These are phyloP conservation scores for Tanypteryx hageni DNA, from an alignment of 2,888 invertebrate genomes.

Conservation along the genomic window DNA sequence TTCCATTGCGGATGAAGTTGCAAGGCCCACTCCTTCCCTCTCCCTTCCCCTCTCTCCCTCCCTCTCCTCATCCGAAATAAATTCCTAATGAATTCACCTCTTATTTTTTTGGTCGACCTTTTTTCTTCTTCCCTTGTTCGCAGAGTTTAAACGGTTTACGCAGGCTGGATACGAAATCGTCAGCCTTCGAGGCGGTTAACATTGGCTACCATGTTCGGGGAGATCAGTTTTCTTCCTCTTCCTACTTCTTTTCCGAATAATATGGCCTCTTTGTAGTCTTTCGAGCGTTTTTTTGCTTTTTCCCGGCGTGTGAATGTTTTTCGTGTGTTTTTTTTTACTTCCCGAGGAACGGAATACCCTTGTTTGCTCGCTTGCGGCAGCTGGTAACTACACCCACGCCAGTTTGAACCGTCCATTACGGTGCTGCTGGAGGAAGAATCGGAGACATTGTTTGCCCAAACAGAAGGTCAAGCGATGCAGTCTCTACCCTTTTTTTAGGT, in stretches of 20 bases:
- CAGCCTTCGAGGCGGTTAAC: background rate
- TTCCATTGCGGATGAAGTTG: background rate
- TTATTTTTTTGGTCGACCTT: background rate
- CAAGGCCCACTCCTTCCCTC: background rate
- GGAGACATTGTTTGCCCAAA: slow-evolving; percentile 21
- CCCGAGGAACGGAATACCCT: background rate
- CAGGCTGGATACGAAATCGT: background rate
- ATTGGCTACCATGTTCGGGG: background rate
- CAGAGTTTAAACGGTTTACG: background rate
- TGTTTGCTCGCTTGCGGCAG: slow-evolving; percentile 8
- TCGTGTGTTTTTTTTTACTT: background rate
- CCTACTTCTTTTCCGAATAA: background rate
- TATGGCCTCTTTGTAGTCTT: background rate
- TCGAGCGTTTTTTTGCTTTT: background rate
- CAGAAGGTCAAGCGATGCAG: slow-evolving; percentile 1
- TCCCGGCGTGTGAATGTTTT: background rate
- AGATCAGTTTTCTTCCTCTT: background rate
- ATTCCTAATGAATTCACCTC: background rate
- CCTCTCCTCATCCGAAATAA: background rate
- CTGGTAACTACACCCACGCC: slow-evolving; percentile 39
- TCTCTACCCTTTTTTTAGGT: background rate
- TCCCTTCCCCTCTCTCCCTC: background rate
- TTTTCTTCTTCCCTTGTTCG: background rate
- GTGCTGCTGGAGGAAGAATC: background rate
- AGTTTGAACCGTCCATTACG: background rate